These are phyloP conservation scores for Stramonita haemastoma DNA, from an alignment of 2,888 invertebrate species.

Conservation along the genomic window DNA sequence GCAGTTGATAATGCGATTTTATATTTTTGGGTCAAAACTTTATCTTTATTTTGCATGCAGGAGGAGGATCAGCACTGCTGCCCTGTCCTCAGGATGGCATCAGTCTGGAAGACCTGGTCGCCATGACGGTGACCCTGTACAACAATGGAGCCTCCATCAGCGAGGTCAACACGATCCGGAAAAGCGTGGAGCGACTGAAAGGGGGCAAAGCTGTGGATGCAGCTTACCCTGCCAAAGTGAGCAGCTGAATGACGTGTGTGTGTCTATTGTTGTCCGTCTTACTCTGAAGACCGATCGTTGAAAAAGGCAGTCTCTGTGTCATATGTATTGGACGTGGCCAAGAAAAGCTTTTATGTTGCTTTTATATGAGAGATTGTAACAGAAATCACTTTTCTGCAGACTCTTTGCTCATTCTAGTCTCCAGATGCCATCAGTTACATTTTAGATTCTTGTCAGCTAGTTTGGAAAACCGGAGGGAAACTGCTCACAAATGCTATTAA, in stretches of 20 bases:
- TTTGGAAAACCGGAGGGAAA: too few species aligned
- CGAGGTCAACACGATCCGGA: constrained; percentile 91
- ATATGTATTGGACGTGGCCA: too few species aligned
- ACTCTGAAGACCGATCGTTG: too few species aligned
- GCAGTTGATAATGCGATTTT: background rate
- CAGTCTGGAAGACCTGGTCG: constrained; percentile 85
- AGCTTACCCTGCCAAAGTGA: constrained; percentile 74
- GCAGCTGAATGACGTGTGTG: background rate
- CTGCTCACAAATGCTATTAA: too few species aligned
- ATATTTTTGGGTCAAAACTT: background rate
- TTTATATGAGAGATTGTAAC: too few species aligned
- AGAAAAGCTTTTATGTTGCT: too few species aligned
- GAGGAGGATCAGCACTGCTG: constrained; percentile 96
- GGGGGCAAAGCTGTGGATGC: constrained; percentile 81
- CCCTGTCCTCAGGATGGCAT: constrained; percentile 87
- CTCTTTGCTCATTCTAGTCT: too few species aligned
- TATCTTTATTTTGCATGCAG: constrained; percentile 74
- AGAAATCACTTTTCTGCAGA: too few species aligned
- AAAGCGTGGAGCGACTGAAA: constrained; percentile 91
- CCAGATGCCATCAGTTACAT: too few species aligned
- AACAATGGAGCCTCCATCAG: constrained; percentile 89
- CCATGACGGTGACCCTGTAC: constrained; percentile 84
- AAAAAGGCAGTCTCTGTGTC: too few species aligned
- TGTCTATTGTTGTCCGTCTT: too few species aligned
- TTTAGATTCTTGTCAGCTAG: too few species aligned